A percentile compares a stretch with the other conserved stretches of the same genome.
Evolutionary conservation across 1,140 invertebrate genomes (phyloP).

Genomic region (Tetragnatha versicolor): DNA sequence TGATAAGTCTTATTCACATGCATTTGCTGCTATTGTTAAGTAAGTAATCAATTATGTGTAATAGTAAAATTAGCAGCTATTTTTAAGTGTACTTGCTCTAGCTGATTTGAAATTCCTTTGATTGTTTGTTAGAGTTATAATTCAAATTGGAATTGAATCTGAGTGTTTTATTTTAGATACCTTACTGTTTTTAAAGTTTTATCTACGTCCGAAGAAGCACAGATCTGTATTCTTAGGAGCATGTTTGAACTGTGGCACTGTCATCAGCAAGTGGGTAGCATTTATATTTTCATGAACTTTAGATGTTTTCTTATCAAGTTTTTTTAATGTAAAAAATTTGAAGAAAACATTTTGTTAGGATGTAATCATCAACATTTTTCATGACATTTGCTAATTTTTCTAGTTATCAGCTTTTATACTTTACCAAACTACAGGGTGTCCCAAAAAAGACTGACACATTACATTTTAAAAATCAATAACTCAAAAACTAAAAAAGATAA

Average conservation of each 20-base stretch:
- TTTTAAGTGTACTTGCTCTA: no score
- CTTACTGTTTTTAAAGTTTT: slow-evolving; percentile 92
- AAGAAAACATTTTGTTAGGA: not conserved
- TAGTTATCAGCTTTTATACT: no score
- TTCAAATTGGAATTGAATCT: not conserved
- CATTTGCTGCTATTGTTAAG: slow-evolving; percentile 96
- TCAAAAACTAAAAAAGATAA: no score
- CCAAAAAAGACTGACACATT: no score
- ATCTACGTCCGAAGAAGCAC: slow-evolving; percentile 92
- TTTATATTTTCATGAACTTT: not conserved
- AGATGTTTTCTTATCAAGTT: not conserved
- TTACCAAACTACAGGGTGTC: no score
- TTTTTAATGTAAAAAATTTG: not conserved
- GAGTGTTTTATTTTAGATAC: slow-evolving; percentile 69
- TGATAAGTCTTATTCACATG: slow-evolving; percentile 96
- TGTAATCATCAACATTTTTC: no score
- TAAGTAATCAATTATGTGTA: slow-evolving; percentile 61
- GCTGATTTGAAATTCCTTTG: no score
- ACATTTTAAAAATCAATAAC: no score
- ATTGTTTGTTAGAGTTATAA: no score
- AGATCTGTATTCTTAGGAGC: slow-evolving; percentile 91
- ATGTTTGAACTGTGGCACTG: slow-evolving; percentile 93
- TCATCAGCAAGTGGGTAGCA: slow-evolving; percentile 76
- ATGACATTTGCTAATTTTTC: no score
- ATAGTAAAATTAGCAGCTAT: no score